phyloP scores from a whole-genome alignment of 2,113 vertebrate species.

The Bubo bubo region DNA sequence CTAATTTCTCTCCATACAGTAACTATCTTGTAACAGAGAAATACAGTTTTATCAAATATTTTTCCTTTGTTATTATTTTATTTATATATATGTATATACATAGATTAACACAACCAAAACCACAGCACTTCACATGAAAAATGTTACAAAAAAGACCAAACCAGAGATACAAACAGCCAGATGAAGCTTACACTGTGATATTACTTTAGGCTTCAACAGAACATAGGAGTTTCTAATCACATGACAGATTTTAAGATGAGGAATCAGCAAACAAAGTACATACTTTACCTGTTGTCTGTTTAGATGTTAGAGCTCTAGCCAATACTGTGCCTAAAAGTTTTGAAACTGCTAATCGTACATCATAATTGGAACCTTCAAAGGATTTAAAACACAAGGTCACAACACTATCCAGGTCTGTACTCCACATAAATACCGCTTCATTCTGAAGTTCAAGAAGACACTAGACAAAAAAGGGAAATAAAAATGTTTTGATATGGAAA shows the following conservation, averaged over 20 bases:
- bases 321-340: slow-evolving; percentile 88
- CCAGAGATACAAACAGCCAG: background rate
- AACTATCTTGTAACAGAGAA: background rate
- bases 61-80: background rate
- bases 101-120: background rate
- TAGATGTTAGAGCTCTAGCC: slow-evolving; percentile 81
- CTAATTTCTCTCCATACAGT: background rate
- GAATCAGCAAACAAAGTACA: background rate
- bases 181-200: background rate
- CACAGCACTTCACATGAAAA: background rate
- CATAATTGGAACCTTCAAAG: slow-evolving; percentile 90
- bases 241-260: background rate
- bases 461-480: slow-evolving; percentile 67
- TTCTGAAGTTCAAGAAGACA: slow-evolving; percentile 93
- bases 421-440: slow-evolving; percentile 91
- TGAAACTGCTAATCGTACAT: slow-evolving; percentile 86
- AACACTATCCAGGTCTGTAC: slow-evolving; percentile 89
- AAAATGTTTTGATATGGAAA: background rate
- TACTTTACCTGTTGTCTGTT: slow-evolving; percentile 78
- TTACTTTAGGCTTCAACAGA: background rate
- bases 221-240: background rate
- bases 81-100: background rate
- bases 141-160: background rate
- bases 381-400: slow-evolving; percentile 91
- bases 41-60: background rate